These are phyloP conservation scores for Deilephila porcellus DNA, from an alignment of 2,888 invertebrate species.

Conservation along the genomic window DNA sequence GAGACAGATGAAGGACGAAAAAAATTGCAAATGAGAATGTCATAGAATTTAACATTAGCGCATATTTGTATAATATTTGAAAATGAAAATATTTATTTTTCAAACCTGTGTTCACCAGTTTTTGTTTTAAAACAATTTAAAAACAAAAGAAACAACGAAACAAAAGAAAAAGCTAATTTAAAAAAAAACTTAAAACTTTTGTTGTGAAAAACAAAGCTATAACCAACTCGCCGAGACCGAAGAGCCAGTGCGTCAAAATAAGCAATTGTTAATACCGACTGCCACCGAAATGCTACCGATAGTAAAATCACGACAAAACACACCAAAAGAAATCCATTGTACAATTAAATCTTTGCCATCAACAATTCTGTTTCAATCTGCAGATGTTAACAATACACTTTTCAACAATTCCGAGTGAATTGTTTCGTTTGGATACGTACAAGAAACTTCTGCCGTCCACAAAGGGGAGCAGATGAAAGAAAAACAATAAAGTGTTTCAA, in stretches of 20 bases:
- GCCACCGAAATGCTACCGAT: background rate
- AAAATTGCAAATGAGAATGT: background rate
- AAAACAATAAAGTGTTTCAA: constrained; percentile 81
- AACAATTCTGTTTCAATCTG: constrained; percentile 20
- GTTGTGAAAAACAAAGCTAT: background rate
- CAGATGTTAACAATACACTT: constrained; percentile 31
- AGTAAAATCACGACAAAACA: background rate
- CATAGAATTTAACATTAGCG: background rate
- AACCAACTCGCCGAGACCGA: background rate
- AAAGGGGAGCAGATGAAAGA: constrained; percentile 73
- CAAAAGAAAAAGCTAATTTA: background rate
- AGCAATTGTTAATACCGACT: background rate
- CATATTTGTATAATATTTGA: background rate
- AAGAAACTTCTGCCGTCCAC: constrained; percentile 56
- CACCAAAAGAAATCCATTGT: constrained; percentile 18
- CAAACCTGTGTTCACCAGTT: background rate
- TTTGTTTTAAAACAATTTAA: background rate
- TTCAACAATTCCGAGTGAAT: constrained; percentile 45
- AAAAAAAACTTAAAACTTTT: constrained; percentile 8
- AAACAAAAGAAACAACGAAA: background rate
- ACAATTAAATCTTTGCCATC: constrained; percentile 14
- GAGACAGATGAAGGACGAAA: background rate
- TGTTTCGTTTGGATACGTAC: constrained; percentile 53
- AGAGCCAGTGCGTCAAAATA: constrained; percentile 5
- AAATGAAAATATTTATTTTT: background rate